These are phyloP conservation scores for Cyclura pinguis DNA, from an alignment of 2,797 vertebrate genomes.

Conservation along the genomic window DNA sequence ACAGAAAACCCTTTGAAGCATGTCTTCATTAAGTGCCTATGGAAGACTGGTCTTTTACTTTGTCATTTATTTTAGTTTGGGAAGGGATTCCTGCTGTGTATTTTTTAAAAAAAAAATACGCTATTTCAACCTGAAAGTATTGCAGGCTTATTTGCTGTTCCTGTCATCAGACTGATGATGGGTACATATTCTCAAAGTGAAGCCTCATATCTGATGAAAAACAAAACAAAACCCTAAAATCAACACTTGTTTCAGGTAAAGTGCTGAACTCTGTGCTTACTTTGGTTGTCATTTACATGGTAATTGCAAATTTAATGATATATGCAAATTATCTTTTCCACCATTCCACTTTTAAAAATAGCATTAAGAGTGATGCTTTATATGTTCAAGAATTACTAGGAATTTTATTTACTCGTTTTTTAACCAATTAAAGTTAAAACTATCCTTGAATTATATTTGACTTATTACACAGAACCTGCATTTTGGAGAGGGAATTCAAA, in stretches of 20 bases:
- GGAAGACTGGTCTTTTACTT: slow-evolving; percentile 69
- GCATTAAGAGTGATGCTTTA: slow-evolving; percentile 50
- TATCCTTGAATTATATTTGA: slow-evolving; percentile 46
- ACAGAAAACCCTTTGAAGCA: slow-evolving; percentile 69
- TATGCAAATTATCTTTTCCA: slow-evolving; percentile 44
- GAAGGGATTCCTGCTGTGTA: slow-evolving; percentile 69
- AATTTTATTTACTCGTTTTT: slow-evolving; percentile 51
- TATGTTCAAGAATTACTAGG: slow-evolving; percentile 41
- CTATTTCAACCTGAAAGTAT: slow-evolving; percentile 64
- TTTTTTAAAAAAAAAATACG: slow-evolving; percentile 25
- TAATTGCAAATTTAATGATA: slow-evolving; percentile 65
- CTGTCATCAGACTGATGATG: slow-evolving; percentile 57
- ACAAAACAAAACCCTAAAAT: slow-evolving; percentile 52
- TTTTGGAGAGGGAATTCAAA: slow-evolving; percentile 30
- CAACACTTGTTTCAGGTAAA: slow-evolving; percentile 54
- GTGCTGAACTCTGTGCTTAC: slow-evolving; percentile 48
- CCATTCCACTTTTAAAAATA: slow-evolving; percentile 57
- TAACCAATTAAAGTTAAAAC: slow-evolving; percentile 43
- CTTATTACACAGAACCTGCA: slow-evolving; percentile 47
- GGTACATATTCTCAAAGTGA: slow-evolving; percentile 25
- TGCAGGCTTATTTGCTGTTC: slow-evolving; percentile 66
- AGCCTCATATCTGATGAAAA: slow-evolving; percentile 51
- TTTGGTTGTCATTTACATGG: slow-evolving; percentile 60
- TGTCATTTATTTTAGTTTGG: slow-evolving; percentile 69
- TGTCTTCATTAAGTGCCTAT: slow-evolving; percentile 73